phyloP scores from a whole-genome alignment of 2,888 invertebrate species.

The Penaeus monodon region DNA sequence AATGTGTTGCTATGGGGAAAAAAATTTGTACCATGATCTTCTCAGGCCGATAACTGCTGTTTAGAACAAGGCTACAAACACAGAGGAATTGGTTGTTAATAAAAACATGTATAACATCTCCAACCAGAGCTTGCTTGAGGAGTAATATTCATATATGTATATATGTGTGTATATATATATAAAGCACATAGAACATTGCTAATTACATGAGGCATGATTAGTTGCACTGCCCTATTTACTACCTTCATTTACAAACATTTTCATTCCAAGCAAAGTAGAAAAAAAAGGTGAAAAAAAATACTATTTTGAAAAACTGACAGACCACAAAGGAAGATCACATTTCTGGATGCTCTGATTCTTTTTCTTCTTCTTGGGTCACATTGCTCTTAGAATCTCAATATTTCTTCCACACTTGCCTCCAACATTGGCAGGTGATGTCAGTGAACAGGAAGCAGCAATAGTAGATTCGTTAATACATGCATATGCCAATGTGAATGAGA shows the following conservation, averaged over 20 bases:
- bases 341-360: too few relatives aligned
- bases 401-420: too few relatives aligned
- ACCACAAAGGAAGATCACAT: too few relatives aligned
- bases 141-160: constrained; percentile 37
- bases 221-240: constrained; percentile 25
- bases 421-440: too few relatives aligned
- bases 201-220: constrained; percentile 39
- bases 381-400: too few relatives aligned
- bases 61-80: constrained; percentile 32
- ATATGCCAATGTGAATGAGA: too few relatives aligned
- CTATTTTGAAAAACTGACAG: constrained; percentile 11
- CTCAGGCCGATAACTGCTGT: constrained; percentile 4
- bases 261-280: constrained; percentile 6
- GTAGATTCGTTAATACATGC: too few relatives aligned
- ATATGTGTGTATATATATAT: constrained; percentile 39
- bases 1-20: not conserved
- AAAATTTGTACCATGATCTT: constrained; percentile 18
- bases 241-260: constrained; percentile 5
- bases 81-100: constrained; percentile 34
- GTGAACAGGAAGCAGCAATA: too few relatives aligned
- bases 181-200: constrained; percentile 55
- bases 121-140: constrained; percentile 34
- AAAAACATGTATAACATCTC: not conserved
- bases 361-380: too few relatives aligned
- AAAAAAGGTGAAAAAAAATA: constrained; percentile 14